These are phyloP conservation scores for Poeciliopsis retropinna DNA, from an alignment of 2,113 vertebrate species.

Conservation along the genomic window DNA sequence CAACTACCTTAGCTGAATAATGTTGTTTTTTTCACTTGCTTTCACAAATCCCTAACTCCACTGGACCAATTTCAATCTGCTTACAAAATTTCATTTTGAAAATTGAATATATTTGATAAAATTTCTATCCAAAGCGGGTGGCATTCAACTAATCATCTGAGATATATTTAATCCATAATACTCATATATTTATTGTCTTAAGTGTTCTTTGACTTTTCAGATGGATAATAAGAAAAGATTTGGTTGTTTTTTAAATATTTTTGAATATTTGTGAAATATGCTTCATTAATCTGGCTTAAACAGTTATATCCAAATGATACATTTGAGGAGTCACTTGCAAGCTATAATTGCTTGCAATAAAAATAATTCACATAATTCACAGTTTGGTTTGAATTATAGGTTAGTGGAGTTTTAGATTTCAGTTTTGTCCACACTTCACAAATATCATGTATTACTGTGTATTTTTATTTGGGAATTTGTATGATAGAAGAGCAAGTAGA, in stretches of 20 bases:
- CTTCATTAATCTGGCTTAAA: background rate
- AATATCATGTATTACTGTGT: background rate
- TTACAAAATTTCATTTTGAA: constrained; percentile 42
- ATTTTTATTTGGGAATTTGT: background rate
- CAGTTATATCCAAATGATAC: background rate
- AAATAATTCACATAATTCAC: background rate
- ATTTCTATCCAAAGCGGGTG: constrained; percentile 19
- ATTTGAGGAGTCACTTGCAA: no score
- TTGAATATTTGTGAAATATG: background rate
- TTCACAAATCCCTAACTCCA: constrained; percentile 36
- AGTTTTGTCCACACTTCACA: background rate
- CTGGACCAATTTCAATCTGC: constrained; percentile 14
- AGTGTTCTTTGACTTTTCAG: background rate
- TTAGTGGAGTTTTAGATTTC: background rate
- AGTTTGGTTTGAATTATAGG: background rate
- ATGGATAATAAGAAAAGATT: background rate
- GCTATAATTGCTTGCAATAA: background rate
- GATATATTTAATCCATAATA: background rate
- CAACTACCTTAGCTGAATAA: constrained; percentile 73
- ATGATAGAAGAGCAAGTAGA: background rate
- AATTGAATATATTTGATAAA: constrained; percentile 21
- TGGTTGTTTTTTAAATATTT: no score
- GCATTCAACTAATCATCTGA: constrained; percentile 24
- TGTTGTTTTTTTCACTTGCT: constrained; percentile 67
- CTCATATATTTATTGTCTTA: background rate